Evolutionary conservation across 2,113 vertebrate species (phyloP).

Genomic region (Xenus cinereus): DNA sequence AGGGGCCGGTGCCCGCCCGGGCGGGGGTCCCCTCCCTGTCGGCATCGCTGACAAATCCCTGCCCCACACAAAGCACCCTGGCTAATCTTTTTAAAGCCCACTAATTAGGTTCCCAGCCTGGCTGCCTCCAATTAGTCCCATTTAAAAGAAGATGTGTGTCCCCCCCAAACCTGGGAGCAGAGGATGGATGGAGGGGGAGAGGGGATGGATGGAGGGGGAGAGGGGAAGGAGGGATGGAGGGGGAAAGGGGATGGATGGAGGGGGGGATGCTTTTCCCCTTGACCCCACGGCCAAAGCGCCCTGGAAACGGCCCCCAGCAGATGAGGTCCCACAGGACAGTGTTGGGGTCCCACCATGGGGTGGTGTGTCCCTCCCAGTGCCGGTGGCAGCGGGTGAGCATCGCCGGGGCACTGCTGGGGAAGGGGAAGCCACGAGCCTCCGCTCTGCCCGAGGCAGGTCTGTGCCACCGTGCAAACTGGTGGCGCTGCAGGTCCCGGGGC

Average conservation of each 20-base stretch:
- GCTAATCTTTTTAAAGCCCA: neutral
- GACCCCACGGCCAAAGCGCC: neutral
- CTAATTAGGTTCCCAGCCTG: neutral
- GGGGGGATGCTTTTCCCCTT: neutral
- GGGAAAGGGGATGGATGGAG: neutral
- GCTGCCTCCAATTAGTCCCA: neutral
- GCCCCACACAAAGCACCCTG: neutral
- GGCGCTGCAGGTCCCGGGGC: neutral
- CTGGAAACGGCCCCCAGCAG: neutral
- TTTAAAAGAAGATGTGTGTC: rapidly evolving
- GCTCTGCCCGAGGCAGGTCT: neutral
- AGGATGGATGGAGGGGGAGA: too few species aligned
- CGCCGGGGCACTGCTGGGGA: rapidly evolving
- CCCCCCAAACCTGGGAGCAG: neutral
- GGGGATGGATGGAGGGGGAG: neutral
- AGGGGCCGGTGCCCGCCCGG: rapidly evolving
- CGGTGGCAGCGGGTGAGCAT: neutral
- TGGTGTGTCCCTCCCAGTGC: neutral
- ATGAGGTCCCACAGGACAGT: neutral
- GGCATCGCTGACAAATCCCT: neutral
- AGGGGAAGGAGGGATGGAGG: neutral
- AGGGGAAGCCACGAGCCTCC: neutral
- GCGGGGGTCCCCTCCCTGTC: neutral
- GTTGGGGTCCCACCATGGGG: neutral
- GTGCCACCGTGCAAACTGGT: neutral